These are phyloP conservation scores for Xiphias gladius DNA, from an alignment of 2,113 vertebrate species.

Conservation along the genomic window DNA sequence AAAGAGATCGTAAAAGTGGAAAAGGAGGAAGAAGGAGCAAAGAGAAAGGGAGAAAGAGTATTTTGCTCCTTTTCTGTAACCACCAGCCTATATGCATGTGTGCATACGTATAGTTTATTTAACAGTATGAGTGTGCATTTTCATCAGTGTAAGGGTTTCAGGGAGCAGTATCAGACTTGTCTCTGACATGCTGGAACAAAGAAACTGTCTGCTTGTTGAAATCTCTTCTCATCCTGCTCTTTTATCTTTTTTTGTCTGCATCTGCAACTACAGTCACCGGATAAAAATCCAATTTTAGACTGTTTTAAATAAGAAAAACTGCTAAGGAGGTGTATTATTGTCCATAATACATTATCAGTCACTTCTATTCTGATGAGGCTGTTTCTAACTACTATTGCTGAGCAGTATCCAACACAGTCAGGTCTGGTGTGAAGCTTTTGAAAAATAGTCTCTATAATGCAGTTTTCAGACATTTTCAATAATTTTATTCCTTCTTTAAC, in stretches of 20 bases:
- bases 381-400: constrained; percentile 6
- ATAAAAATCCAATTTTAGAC: constrained; percentile 55
- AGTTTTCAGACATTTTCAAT: no score
- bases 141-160: neutral
- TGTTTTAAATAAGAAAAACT: constrained; percentile 17
- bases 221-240: constrained; percentile 19
- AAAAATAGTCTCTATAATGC: no score
- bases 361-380: constrained; percentile 9
- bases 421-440: no score
- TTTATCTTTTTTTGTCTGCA: constrained; percentile 23
- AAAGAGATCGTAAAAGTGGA: neutral
- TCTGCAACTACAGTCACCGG: constrained; percentile 6
- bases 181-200: constrained; percentile 16
- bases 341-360: neutral
- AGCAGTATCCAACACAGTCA: neutral
- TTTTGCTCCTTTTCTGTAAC: no score
- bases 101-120: neutral
- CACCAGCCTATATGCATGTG: neutral
- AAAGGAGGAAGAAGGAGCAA: neutral
- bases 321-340: neutral
- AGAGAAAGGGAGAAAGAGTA: neutral
- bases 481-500: no score
- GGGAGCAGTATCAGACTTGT: neutral
- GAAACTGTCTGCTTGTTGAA: constrained; percentile 14
- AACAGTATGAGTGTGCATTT: neutral